Evolutionary conservation across 2,797 vertebrate species (phyloP).

Genomic region (Liparis tanakae): DNA sequence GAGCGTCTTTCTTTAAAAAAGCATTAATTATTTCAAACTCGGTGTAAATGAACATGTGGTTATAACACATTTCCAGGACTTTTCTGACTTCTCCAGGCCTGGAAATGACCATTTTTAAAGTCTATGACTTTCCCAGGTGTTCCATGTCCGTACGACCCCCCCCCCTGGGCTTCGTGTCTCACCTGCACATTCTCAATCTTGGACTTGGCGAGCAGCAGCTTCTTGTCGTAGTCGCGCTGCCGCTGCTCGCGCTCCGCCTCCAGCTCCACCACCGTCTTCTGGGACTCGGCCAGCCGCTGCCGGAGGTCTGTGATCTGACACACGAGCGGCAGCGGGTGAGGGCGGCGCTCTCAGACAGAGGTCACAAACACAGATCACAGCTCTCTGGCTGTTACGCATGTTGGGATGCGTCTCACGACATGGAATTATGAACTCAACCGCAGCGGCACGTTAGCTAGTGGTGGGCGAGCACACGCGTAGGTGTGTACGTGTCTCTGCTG

Average conservation of each 20-base stretch:
- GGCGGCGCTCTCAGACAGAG: background rate
- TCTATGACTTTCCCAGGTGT: too few species aligned
- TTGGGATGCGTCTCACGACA: slow-evolving; percentile 6
- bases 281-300: slow-evolving; percentile 90
- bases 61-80: too few species aligned
- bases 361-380: too few species aligned
- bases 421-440: slow-evolving; percentile 45
- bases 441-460: too few species aligned
- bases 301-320: slow-evolving; percentile 93
- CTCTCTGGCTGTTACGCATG: slow-evolving; percentile 17
- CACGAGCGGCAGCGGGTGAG: background rate
- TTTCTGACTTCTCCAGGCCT: too few species aligned
- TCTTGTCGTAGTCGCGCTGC: slow-evolving; percentile 97
- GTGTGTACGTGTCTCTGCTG: slow-evolving; percentile 41
- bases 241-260: slow-evolving; percentile 93
- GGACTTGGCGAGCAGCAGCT: slow-evolving; percentile 95
- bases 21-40: too few species aligned
- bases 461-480: slow-evolving; percentile 36
- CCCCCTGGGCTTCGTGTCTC: slow-evolving; percentile 32
- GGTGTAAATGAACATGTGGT: too few species aligned
- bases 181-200: slow-evolving; percentile 97
- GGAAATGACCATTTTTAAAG: too few species aligned
- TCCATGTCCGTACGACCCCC: too few species aligned
- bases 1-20: too few species aligned
- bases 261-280: slow-evolving; percentile 89